These are phyloP conservation scores for Panurus biarmicus DNA, from an alignment of 2,113 vertebrate genomes.

Conservation along the genomic window DNA sequence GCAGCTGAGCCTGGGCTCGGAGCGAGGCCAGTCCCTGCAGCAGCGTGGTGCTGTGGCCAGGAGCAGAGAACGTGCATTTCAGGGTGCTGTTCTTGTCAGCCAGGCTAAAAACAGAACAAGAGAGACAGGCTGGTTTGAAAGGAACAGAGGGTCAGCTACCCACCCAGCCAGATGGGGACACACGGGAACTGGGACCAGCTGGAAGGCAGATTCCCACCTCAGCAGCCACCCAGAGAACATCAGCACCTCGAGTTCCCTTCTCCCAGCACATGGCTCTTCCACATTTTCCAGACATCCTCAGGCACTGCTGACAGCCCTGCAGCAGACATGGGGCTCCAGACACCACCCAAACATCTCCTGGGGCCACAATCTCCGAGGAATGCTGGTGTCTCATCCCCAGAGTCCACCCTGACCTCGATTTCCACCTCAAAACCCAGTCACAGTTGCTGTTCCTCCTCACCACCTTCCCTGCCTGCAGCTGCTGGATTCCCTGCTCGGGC, in stretches of 20 bases:
- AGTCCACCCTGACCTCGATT: not conserved
- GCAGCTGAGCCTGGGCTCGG: conserved; percentile 88
- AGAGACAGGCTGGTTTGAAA: conserved; percentile 34
- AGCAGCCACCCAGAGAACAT: not conserved
- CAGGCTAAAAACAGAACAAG: conserved; percentile 78
- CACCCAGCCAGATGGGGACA: not conserved
- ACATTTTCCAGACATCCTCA: not conserved
- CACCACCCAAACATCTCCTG: not conserved
- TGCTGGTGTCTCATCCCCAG: not conserved
- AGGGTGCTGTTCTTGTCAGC: conserved; percentile 88
- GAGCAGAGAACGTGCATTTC: conserved; percentile 91
- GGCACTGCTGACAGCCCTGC: not conserved
- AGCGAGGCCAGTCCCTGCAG: conserved; percentile 89
- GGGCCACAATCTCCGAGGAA: not conserved
- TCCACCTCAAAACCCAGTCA: not conserved
- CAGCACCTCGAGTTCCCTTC: not conserved
- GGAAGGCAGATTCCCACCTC: not conserved
- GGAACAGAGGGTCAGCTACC: too few relatives aligned
- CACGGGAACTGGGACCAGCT: not conserved
- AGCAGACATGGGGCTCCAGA: not conserved
- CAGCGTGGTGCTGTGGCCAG: conserved; percentile 87
- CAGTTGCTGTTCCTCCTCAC: not conserved
- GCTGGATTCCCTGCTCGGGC: not conserved
- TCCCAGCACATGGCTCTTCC: not conserved
- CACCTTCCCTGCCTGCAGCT: not conserved